Conservation (phyloP, 2,113 vertebrate genomes). For the Pionites leucogaster region DNA sequence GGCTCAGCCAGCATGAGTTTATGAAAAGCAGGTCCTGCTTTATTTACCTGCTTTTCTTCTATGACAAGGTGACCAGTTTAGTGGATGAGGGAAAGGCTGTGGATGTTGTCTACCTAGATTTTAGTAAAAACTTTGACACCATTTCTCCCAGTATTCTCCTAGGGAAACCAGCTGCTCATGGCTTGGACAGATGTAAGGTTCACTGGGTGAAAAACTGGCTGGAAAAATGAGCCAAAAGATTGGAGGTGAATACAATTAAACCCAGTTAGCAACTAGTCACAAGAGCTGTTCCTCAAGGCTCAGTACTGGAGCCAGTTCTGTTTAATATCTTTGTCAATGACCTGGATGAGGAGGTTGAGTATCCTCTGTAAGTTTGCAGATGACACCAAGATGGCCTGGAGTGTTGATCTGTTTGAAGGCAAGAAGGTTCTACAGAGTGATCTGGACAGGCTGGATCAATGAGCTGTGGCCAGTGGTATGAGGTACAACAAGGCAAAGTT, state of each 20-base stretch:
- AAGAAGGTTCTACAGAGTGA: background rate
- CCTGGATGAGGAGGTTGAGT: background rate
- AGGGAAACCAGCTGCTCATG: background rate
- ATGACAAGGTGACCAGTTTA: background rate
- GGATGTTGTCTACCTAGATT: accelerated
- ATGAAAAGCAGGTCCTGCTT: background rate
- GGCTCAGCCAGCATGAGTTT: background rate
- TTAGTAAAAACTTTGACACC: background rate
- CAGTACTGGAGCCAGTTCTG: too few species aligned
- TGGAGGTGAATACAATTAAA: background rate
- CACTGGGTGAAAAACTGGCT: background rate
- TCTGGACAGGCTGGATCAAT: background rate
- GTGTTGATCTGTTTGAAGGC: background rate
- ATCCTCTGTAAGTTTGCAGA: background rate
- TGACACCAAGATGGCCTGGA: accelerated
- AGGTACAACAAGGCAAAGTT: background rate
- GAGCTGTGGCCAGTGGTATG: background rate
- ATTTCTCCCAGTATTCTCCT: background rate
- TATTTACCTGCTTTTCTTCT: background rate
- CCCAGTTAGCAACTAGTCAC: background rate
- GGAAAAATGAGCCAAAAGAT: background rate
- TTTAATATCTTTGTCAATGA: background rate
- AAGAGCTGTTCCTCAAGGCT: background rate
- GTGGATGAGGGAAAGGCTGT: background rate
- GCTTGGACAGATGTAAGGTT: background rate